Evolutionary conservation across 2,888 invertebrate genomes (phyloP).

Genomic region (Metellina segmentata): DNA sequence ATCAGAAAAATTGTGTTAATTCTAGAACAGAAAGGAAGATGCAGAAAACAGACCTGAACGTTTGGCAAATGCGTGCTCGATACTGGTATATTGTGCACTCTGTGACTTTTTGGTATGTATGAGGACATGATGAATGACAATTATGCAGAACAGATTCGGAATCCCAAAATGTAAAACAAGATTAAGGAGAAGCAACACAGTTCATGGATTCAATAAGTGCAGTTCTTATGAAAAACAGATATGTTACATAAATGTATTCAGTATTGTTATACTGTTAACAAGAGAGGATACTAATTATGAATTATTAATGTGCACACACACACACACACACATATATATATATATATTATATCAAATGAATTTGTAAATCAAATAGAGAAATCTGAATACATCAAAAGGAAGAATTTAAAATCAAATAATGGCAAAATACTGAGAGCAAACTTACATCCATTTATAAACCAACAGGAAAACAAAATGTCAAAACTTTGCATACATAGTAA

Average conservation of each 20-base stretch:
- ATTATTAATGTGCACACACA: background rate
- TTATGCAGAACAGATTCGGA: conserved; percentile 56
- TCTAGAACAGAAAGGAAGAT: background rate
- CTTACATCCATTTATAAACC: too few relatives aligned
- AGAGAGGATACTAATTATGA: background rate
- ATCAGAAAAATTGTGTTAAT: too few relatives aligned
- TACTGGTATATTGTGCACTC: conserved; percentile 78
- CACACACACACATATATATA: too few relatives aligned
- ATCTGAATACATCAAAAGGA: too few relatives aligned
- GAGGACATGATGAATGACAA: conserved; percentile 75
- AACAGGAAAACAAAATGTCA: too few relatives aligned
- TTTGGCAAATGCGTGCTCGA: conserved; percentile 79
- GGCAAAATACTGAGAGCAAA: too few relatives aligned
- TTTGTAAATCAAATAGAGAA: background rate
- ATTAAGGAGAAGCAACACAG: conserved; percentile 47
- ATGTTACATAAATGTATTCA: too few relatives aligned
- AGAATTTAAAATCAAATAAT: too few relatives aligned
- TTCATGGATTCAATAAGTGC: too few relatives aligned
- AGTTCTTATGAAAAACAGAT: too few relatives aligned
- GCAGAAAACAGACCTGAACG: conserved; percentile 78
- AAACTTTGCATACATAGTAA: too few relatives aligned
- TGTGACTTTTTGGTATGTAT: conserved; percentile 68
- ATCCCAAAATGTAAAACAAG: conserved; percentile 68
- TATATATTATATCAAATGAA: background rate
- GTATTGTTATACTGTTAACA: too few relatives aligned